These are phyloP conservation scores for Exocentrus adspersus DNA, from an alignment of 2,888 invertebrate species.

Conservation along the genomic window DNA sequence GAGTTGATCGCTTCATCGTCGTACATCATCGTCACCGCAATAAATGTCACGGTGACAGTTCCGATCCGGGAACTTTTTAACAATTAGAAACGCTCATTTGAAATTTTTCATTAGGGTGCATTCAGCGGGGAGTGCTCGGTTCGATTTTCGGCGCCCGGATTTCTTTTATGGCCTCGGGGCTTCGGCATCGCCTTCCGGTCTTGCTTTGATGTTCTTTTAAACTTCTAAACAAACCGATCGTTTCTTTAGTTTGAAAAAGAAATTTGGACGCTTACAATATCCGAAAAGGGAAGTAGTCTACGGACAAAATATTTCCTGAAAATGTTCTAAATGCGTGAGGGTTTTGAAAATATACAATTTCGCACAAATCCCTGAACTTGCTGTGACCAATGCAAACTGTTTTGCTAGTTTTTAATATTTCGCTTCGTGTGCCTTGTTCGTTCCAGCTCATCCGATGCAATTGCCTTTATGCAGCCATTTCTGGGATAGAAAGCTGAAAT, in stretches of 20 bases:
- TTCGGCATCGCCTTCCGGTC: neutral
- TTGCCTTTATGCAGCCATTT: neutral
- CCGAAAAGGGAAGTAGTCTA: too few species aligned
- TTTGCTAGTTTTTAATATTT: too few species aligned
- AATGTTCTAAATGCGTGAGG: too few species aligned
- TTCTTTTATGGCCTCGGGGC: neutral
- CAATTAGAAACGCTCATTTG: conserved; percentile 16
- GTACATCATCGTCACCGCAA: conserved; percentile 16
- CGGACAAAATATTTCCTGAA: too few species aligned
- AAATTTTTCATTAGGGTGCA: conserved; percentile 12
- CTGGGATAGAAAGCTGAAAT: neutral
- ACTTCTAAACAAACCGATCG: too few species aligned
- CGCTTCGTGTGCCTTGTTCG: too few species aligned
- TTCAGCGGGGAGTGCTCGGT: neutral
- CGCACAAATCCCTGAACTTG: too few species aligned
- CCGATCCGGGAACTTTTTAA: conserved; percentile 9
- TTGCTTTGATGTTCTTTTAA: too few species aligned
- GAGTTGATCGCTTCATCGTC: neutral
- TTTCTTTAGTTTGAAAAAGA: too few species aligned
- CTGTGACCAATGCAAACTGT: too few species aligned
- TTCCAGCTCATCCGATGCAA: neutral
- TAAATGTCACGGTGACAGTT: conserved; percentile 15
- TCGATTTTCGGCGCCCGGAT: neutral
- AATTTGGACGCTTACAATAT: too few species aligned
- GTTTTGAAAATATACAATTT: too few species aligned